Evolutionary conservation across 30 jellyfish, hydroid and myxozoan species (phyloP).

Genomic region (Mastigias papua): DNA sequence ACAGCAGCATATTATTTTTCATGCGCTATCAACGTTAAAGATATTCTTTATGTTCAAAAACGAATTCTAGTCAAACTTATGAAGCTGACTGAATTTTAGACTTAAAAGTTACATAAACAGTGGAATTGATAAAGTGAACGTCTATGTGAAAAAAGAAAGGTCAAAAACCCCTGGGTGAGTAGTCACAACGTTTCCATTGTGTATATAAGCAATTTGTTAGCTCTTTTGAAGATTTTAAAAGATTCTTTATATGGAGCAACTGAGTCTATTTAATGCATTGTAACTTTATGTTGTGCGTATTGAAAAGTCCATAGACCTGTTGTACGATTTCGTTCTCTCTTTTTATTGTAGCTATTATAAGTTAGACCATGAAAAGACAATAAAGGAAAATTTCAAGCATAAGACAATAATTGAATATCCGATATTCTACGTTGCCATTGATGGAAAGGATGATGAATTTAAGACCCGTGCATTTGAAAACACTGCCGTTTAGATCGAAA

Average conservation of each 20-base stretch:
- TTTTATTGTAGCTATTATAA: slow-evolving; percentile 24
- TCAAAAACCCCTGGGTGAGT: slow-evolving; percentile 30
- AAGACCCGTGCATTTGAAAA: not conserved
- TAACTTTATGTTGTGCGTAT: no score
- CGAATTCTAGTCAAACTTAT: not conserved
- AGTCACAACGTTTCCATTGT: not conserved
- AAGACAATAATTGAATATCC: slow-evolving; percentile 59
- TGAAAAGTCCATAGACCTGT: no score
- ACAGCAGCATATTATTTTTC: no score
- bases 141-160: slow-evolving; percentile 41
- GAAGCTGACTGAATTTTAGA: not conserved
- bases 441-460: slow-evolving; percentile 49
- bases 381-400: slow-evolving; percentile 18
- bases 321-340: no score
- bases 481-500: not conserved
- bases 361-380: slow-evolving; percentile 13
- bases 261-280: no score
- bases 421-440: slow-evolving; percentile 28
- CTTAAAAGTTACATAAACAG: slow-evolving; percentile 32
- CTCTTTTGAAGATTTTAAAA: no score
- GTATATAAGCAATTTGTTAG: not conserved
- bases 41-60: not conserved
- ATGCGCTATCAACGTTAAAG: no score
- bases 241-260: no score
- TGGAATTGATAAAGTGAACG: slow-evolving; percentile 35